Evolutionary conservation across 92 coral and sea anemone species (phyloP).

Genomic region (Phymanthus crucifer): DNA sequence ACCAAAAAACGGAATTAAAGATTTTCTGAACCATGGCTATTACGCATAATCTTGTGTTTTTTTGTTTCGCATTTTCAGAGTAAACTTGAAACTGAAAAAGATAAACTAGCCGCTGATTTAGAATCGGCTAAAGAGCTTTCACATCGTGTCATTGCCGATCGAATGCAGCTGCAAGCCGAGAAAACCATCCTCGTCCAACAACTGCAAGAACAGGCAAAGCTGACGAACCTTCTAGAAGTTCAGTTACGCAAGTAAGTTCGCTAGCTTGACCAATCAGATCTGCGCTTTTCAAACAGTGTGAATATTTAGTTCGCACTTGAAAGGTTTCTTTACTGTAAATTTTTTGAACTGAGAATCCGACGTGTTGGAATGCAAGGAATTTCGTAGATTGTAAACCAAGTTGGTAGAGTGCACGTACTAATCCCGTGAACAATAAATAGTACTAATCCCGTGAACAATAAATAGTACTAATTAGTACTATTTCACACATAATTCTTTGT

Average conservation of each 20-base stretch:
- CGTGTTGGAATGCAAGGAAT: slow-evolving; percentile 1
- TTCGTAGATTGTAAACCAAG: neutral
- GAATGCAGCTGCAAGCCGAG: slow-evolving; percentile 72
- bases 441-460: too few relatives aligned
- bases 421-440: too few relatives aligned
- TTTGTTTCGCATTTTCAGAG: slow-evolving; percentile 46
- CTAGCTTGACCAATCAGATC: neutral
- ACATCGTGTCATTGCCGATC: slow-evolving; percentile 76
- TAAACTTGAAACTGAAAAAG: slow-evolving; percentile 76
- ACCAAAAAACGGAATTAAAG: too few relatives aligned
- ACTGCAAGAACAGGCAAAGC: slow-evolving; percentile 78
- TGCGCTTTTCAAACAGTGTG: neutral
- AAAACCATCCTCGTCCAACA: slow-evolving; percentile 80
- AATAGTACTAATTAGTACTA: too few relatives aligned
- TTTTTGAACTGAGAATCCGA: neutral
- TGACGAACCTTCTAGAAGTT: slow-evolving; percentile 76
- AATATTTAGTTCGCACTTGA: slow-evolving; percentile 3
- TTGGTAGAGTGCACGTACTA: too few relatives aligned
- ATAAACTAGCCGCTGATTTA: slow-evolving; percentile 77
- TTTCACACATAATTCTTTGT: too few relatives aligned
- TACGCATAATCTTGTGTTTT: neutral
- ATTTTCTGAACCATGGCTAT: too few relatives aligned
- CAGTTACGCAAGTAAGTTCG: slow-evolving; percentile 79
- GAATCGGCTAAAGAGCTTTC: slow-evolving; percentile 81
- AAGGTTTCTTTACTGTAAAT: neutral